A percentile compares a stretch with the other conserved stretches of the same genome.
Evolutionary conservation across 2,888 invertebrate genomes (phyloP).

Genomic region (Chloromyia formosa): DNA sequence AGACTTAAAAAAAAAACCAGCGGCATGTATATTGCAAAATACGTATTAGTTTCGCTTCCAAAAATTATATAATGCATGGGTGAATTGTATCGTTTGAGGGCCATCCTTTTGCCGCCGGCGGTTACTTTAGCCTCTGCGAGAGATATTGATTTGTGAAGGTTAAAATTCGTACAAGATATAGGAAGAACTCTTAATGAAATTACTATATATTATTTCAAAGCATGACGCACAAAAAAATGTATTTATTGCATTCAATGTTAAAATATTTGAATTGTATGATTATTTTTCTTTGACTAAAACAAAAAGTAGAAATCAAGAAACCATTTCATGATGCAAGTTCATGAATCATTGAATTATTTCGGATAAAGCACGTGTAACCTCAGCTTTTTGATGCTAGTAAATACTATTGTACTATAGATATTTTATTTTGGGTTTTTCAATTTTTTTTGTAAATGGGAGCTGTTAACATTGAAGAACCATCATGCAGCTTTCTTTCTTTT

Average conservation of each 20-base stretch:
- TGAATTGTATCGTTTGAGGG: not conserved
- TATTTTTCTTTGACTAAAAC: too few species aligned
- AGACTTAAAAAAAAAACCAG: too few species aligned
- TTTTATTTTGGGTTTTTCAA: too few species aligned
- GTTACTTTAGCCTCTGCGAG: not conserved
- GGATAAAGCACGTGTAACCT: slow-evolving; percentile 14
- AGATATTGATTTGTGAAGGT: not conserved
- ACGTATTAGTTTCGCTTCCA: too few species aligned
- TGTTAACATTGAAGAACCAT: slow-evolving; percentile 18
- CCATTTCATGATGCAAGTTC: not conserved
- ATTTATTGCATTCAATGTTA: too few species aligned
- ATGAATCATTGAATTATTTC: not conserved
- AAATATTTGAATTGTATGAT: too few species aligned
- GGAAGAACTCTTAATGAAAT: not conserved
- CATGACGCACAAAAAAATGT: too few species aligned
- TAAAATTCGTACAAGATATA: not conserved
- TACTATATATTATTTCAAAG: not conserved
- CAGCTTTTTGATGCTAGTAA: not conserved
- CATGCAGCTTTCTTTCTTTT: slow-evolving; percentile 16
- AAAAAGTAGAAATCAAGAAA: not conserved
- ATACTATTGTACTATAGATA: too few species aligned
- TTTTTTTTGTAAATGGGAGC: too few species aligned
- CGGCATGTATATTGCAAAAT: too few species aligned
- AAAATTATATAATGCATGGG: not conserved
- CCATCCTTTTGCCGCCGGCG: not conserved